phyloP scores from a whole-genome alignment of 2,797 vertebrate genomes.

The Thunnus albacares region DNA sequence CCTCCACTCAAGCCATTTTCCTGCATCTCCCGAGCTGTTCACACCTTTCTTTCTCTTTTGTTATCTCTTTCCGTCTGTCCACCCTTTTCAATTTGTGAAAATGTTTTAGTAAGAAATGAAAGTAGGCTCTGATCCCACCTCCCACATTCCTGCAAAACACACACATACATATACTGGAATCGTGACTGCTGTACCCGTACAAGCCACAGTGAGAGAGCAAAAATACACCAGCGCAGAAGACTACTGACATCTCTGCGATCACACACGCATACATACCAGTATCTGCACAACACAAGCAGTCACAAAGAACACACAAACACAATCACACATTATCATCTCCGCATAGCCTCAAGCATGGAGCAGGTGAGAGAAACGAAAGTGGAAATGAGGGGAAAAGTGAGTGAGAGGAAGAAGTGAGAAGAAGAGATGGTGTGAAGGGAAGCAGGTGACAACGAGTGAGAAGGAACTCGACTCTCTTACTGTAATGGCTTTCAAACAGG shows the following conservation, averaged over 20 bases:
- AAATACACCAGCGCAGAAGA: constrained; percentile 49
- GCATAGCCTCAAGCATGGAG: constrained; percentile 19
- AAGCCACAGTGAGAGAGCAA: constrained; percentile 34
- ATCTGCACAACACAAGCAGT: constrained; percentile 19
- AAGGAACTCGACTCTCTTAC: constrained; percentile 37
- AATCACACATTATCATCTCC: constrained; percentile 28
- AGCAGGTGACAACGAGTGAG: constrained; percentile 53
- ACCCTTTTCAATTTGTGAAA: constrained; percentile 32
- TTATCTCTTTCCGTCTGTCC: constrained; percentile 27
- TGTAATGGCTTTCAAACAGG: constrained; percentile 45
- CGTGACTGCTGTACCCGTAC: constrained; percentile 63
- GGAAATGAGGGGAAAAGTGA: constrained; percentile 46
- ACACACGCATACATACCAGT: constrained; percentile 9
- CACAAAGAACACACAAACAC: constrained; percentile 31
- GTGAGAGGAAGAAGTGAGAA: constrained; percentile 51
- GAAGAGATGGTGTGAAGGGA: constrained; percentile 42
- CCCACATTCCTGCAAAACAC: constrained; percentile 63
- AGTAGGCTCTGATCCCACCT: constrained; percentile 60
- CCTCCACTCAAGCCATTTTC: constrained; percentile 28
- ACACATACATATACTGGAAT: constrained; percentile 52
- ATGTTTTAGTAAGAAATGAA: constrained; percentile 54
- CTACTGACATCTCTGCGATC: constrained; percentile 39
- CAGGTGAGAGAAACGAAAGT: constrained; percentile 54
- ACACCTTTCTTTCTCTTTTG: constrained; percentile 10
- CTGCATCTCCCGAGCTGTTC: constrained; percentile 11